These are phyloP conservation scores for Nemurella pictetii DNA, from an alignment of 2,888 invertebrate genomes.

Conservation along the genomic window DNA sequence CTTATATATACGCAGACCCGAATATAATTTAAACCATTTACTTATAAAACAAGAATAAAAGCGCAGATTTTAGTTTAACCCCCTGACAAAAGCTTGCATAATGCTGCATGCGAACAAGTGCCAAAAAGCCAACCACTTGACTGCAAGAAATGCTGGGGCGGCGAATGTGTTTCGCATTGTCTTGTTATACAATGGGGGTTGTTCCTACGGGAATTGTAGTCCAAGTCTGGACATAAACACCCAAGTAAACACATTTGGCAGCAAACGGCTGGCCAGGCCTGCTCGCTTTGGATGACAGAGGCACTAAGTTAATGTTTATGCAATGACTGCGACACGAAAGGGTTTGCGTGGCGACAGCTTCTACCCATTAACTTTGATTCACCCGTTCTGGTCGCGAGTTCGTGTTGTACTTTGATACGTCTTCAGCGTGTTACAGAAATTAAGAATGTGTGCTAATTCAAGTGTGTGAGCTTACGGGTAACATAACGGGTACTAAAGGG, in stretches of 20 bases:
- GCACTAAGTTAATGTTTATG: not conserved
- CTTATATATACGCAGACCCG: not conserved
- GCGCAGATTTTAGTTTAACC: not conserved
- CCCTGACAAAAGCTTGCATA: not conserved
- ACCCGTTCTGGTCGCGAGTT: not conserved
- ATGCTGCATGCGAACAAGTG: not conserved
- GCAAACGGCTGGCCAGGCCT: not conserved
- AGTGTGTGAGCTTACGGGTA: too few species aligned
- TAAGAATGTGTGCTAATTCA: not conserved
- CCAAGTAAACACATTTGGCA: constrained; percentile 19
- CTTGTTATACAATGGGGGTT: not conserved
- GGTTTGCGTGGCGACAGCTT: not conserved
- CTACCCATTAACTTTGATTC: not conserved
- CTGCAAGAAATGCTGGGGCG: not conserved
- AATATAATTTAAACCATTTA: not conserved
- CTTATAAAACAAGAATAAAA: not conserved
- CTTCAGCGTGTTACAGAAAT: not conserved
- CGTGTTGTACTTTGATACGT: not conserved
- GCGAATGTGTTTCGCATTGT: not conserved
- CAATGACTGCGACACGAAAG: not conserved
- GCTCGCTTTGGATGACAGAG: not conserved
- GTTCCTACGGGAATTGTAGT: not conserved
- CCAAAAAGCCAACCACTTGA: not conserved
- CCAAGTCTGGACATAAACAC: not conserved
- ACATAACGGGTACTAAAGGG: too few species aligned